Base-by-base conservation (phyloP, 2,113 vertebrate species). In the Casuarius casuarius region DNA sequence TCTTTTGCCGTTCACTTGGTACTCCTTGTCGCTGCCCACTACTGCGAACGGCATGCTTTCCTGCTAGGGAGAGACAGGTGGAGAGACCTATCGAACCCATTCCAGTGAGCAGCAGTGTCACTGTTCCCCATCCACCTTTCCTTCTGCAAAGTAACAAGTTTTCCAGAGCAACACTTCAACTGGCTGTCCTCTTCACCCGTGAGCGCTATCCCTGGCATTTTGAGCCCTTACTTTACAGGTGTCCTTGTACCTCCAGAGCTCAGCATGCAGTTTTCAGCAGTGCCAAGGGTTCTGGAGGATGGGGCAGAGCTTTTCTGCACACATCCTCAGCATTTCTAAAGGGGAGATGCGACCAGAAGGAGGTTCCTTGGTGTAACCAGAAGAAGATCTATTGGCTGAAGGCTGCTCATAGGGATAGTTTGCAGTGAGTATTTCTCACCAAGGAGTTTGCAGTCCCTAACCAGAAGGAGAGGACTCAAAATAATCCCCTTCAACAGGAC, bases 21-120 rank as follows among this genome's bases (percentile, higher is more conserved):
- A 99, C 92, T 99, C 99, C 98, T 99, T 99, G 97, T 99, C 99
- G 4, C 99, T 99, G 84, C 99, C 99, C 94, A 99, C 99, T 85
- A 99, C 99, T 26, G 99, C 99, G 29, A 99, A 99, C 70, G 99
- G 99, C 99, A 99, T 99, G 82, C 98, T 98, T 97, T 99, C 99
- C 99, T 99, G 98, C 98, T 98, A 92, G 91, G 94, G 61, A 94
- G 68, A 97, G 83, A 94, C 58, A 84, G 0, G 15, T 28, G 85
- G 90, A 92, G 77, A 98, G 62, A 95, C 48, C 73, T 96, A 54
- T 33, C 96, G 85, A 96, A 61, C 73, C 40, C 61, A n/a, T 67
- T 93, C 54, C 83, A 94, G 51, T 79, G 44, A 71, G 35, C 19
- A 87, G 49, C 78, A 85, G 23, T 31, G 18, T 54, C 21, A 29